A percentile compares a stretch with the other conserved stretches of the same genome.
phyloP scores from a whole-genome alignment of 2,113 vertebrate genomes.

The Mus spicilegus region DNA sequence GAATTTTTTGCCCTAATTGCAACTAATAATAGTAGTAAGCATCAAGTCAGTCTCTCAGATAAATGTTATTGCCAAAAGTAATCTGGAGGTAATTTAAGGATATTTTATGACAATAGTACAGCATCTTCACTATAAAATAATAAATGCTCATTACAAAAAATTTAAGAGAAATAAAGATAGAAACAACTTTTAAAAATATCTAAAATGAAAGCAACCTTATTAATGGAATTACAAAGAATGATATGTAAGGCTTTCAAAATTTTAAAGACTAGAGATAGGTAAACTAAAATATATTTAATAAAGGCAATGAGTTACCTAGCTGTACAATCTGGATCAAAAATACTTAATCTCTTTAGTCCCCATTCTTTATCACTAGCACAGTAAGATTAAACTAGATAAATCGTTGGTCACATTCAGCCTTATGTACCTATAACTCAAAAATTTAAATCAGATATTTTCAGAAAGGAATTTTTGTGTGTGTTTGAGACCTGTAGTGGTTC shows the following conservation, averaged over 20 bases:
- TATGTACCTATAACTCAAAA: slow-evolving; percentile 13
- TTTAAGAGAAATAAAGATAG: not conserved
- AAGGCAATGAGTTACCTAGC: not conserved
- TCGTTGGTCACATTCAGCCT: not conserved
- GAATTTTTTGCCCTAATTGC: not conserved
- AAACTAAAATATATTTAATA: not conserved
- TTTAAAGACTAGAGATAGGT: not conserved
- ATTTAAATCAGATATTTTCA: not conserved
- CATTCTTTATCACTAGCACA: not conserved
- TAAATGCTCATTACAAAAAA: not conserved
- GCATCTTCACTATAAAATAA: not conserved
- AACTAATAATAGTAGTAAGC: not conserved
- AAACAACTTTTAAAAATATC: not conserved
- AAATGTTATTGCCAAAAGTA: not conserved
- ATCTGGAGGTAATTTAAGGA: not conserved
- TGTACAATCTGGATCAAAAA: not conserved
- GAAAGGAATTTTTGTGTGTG: not conserved
- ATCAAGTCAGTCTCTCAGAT: not conserved
- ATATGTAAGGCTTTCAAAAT: not conserved
- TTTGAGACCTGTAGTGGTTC: not conserved
- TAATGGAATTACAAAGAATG: not conserved
- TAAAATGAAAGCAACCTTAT: not conserved
- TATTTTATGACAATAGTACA: not conserved
- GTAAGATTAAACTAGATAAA: not conserved
- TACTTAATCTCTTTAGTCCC: not conserved